phyloP scores from a whole-genome alignment of 2,888 invertebrate genomes.

The Drosophila parthenogenetica region DNA sequence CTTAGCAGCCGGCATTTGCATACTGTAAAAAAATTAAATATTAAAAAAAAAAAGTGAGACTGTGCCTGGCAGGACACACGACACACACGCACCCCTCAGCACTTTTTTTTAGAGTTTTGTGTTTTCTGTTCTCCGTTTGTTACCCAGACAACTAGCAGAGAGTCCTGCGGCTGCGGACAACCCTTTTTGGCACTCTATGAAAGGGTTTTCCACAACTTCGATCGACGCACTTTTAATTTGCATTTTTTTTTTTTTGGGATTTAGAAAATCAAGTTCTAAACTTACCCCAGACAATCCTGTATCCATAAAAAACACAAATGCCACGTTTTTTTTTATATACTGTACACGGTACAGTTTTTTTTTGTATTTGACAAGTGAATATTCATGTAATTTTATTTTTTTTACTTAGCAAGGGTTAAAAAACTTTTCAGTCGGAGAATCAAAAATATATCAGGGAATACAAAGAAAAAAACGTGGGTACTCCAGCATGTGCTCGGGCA shows the following conservation, averaged over 20 bases:
- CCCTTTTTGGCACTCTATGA: conserved; percentile 75
- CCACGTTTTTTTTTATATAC: conserved; percentile 46
- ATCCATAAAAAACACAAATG: conserved; percentile 61
- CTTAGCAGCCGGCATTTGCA: conserved; percentile 70
- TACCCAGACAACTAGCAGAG: conserved; percentile 68
- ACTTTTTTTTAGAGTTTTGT: conserved; percentile 49
- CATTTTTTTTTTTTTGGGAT: conserved; percentile 81
- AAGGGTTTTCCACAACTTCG: conserved; percentile 76
- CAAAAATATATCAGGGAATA: conserved; percentile 5
- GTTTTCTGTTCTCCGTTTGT: conserved; percentile 38
- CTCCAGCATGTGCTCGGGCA: conserved; percentile 83
- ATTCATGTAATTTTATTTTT: conserved; percentile 77
- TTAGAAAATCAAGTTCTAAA: conserved; percentile 77
- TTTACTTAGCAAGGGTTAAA: conserved; percentile 79
- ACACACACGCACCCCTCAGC: conserved; percentile 66
- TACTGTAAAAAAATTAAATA: conserved; percentile 62
- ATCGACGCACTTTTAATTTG: conserved; percentile 82
- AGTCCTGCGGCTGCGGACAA: conserved; percentile 78
- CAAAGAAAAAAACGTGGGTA: conserved; percentile 83
- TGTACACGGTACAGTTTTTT: conserved; percentile 50
- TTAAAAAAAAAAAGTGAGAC: conserved; percentile 69
- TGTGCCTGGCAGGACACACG: conserved; percentile 79
- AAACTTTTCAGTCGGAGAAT: conserved; percentile 52
- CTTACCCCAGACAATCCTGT: conserved; percentile 66
- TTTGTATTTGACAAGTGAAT: conserved; percentile 85